Evolutionary conservation across 2,888 invertebrate genomes (phyloP), one percentile per base, ranked within the genome.

Genomic region (Glyphotaelius pellucidus): DNA sequence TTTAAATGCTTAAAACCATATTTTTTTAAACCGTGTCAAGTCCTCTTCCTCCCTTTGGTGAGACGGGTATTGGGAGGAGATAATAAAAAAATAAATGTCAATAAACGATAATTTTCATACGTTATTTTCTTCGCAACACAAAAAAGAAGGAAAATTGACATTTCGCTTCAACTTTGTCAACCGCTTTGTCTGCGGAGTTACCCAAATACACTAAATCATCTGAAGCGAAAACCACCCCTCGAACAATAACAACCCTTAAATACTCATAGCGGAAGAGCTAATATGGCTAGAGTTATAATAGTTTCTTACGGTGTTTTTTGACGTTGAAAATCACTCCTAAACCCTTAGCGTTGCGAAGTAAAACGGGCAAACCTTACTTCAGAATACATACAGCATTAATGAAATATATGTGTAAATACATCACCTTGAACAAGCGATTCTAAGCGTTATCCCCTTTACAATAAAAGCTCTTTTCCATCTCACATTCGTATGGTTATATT

Each of bases 101-200:
- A 89, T 89, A 80, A 89, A 89, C 80, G 91, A 91, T 91, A 90
- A 91, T 92, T 91, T 91, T 92, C 90, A 91, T 91, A 87, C 92
- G 92, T 35, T 35, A 32, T 83, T 83, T 19, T 5, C 25, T 35
- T 83, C 83, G 35, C 19, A 83, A 35, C 35, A 83, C 35, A 83
- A 83, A 92, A 92, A 90, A 93, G 52, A 89, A 83, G 47, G 90
- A 93, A 93, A 93, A 93, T 92, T 93, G 93, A 92, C 93, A 93
- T 93, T 93, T 93, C 92, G 92, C 90, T 89, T 92, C 91, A 92
- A 93, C 92, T 93, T 93, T 93, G 92, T 93, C 93, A 93, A 93
- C 92, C 91, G 92, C 93, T 92, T 92, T 89, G 92, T 92, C 92
- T 91, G 92, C 81, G 47, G 89, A 84, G 89, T 80, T 67, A 67